Percentiles rank a stretch among this genome's conserved stretches.
These are phyloP conservation scores for Corythoichthys intestinalis DNA, from an alignment of 2,113 vertebrate genomes.

Conservation along the genomic window DNA sequence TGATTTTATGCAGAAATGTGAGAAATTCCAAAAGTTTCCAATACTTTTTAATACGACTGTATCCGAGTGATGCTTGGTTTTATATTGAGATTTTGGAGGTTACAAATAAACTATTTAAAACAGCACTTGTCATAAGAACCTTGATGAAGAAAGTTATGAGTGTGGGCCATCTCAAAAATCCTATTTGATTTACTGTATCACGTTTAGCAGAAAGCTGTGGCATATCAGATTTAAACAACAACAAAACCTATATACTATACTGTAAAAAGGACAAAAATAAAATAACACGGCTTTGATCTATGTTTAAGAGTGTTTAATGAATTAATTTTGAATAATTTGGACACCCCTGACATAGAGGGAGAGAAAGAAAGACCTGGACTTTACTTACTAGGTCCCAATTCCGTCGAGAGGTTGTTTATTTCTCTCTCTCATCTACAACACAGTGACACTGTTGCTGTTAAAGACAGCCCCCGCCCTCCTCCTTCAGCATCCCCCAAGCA, in stretches of 20 bases:
- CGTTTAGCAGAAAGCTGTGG: background rate
- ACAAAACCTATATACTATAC: background rate
- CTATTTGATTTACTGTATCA: background rate
- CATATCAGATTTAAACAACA: background rate
- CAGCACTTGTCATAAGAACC: background rate
- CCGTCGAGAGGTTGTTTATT: conserved; percentile 83
- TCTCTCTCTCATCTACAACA: conserved; percentile 90
- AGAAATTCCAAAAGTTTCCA: too few species aligned
- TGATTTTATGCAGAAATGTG: too few species aligned
- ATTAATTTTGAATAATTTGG: background rate
- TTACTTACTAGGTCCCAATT: conserved; percentile 91
- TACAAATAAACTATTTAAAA: background rate
- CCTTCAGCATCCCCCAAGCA: conserved; percentile 40
- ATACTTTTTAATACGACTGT: too few species aligned
- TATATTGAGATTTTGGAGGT: background rate
- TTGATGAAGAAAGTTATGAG: background rate
- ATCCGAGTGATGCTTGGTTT: too few species aligned
- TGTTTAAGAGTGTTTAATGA: too few species aligned
- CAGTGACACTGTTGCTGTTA: conserved; percentile 91
- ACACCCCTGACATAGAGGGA: conserved; percentile 65
- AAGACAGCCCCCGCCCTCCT: conserved; percentile 79
- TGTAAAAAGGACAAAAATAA: background rate
- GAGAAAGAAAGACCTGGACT: conserved; percentile 83
- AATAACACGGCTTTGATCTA: background rate
- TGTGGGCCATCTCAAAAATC: background rate